A percentile compares a stretch with the other conserved stretches of the same genome.
These are phyloP conservation scores for Zygaena filipendulae DNA, from an alignment of 2,888 invertebrate genomes.

Conservation along the genomic window DNA sequence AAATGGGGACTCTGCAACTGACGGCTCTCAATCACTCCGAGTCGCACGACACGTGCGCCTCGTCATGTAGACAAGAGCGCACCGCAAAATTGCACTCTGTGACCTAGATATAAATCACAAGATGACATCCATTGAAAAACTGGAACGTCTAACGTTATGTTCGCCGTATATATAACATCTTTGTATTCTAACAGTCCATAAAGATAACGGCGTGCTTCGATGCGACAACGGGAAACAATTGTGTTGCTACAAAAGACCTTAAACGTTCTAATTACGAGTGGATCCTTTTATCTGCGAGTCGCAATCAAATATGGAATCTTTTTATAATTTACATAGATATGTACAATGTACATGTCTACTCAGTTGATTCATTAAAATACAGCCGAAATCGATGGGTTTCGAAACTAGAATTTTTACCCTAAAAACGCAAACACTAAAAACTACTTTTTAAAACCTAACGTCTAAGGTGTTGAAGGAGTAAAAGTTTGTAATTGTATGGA, in stretches of 20 bases:
- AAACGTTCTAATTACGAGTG: constrained; percentile 57
- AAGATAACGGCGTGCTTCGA: constrained; percentile 43
- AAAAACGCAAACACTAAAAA: no score
- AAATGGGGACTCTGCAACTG: no score
- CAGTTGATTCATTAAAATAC: no score
- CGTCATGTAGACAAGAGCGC: constrained; percentile 15
- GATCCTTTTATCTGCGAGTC: constrained; percentile 48
- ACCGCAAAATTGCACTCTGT: constrained; percentile 28
- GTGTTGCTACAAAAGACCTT: constrained; percentile 54
- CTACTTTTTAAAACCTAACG: no score
- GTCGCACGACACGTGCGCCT: constrained; percentile 22
- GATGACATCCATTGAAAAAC: constrained; percentile 24
- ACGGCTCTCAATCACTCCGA: constrained; percentile 45
- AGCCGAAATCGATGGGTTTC: no score
- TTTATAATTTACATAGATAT: no score
- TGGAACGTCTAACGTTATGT: constrained; percentile 28
- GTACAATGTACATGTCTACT: no score
- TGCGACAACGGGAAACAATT: constrained; percentile 58
- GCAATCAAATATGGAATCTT: constrained; percentile 56
- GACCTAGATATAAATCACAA: constrained; percentile 26
- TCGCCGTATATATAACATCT: constrained; percentile 41
- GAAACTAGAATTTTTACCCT: no score
- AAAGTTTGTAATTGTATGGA: no score
- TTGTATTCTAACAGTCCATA: constrained; percentile 46
- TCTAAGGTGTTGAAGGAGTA: no score